phyloP scores from a whole-genome alignment of 2,113 vertebrate genomes.

The Brachirus orientalis region DNA sequence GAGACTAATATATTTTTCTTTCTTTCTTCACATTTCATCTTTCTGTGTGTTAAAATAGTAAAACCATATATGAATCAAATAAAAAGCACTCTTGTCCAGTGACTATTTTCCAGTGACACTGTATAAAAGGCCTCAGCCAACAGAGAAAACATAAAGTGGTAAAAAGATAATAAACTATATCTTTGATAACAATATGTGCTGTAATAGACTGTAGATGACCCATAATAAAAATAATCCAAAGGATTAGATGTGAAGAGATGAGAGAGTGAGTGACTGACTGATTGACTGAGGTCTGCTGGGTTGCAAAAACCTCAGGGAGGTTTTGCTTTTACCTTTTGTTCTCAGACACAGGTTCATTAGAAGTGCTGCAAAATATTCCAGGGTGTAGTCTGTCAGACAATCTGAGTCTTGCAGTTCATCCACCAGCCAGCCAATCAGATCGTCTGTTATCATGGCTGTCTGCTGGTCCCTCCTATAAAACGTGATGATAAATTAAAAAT shows the following conservation, averaged over 20 bases:
- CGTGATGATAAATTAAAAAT: neutral
- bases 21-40: neutral
- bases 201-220: too few relatives aligned
- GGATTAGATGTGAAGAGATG: too few relatives aligned
- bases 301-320: too few relatives aligned
- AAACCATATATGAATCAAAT: conserved; percentile 6
- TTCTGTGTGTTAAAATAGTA: neutral
- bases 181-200: neutral
- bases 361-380: conserved; percentile 90
- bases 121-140: neutral
- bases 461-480: conserved; percentile 87
- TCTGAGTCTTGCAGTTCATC: conserved; percentile 90
- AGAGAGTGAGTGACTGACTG: too few relatives aligned
- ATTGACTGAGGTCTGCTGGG: neutral
- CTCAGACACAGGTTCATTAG: conserved; percentile 97
- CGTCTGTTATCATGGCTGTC: conserved; percentile 89
- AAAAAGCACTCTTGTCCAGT: neutral
- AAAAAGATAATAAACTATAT: neutral
- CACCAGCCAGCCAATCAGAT: conserved; percentile 91
- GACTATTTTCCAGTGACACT: neutral
- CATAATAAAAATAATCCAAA: too few relatives aligned
- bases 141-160: neutral
- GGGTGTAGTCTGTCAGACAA: conserved; percentile 90
- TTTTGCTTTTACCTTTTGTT: conserved; percentile 86
- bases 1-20: neutral